These are phyloP conservation scores for Drosophila kepulauana DNA, from an alignment of 1,140 invertebrate genomes.

Conservation along the genomic window DNA sequence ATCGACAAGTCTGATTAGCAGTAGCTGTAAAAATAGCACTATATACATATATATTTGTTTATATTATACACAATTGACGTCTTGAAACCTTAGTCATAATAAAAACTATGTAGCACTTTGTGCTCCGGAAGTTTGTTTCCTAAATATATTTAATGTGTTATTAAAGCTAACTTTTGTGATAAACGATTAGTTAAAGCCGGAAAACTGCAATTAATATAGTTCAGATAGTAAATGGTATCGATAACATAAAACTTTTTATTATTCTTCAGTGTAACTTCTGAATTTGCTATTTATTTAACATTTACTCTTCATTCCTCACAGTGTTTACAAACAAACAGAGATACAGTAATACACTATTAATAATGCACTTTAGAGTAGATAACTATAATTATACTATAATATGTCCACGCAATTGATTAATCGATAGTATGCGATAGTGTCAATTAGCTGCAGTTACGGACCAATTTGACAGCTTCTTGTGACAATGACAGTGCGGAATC, in stretches of 20 bases:
- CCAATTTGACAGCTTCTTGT: slow-evolving; percentile 11
- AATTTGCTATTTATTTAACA: no score
- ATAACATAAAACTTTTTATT: no score
- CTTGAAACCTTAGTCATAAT: background rate
- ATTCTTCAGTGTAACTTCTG: no score
- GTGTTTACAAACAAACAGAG: no score
- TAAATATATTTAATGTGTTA: no score
- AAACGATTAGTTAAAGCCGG: background rate
- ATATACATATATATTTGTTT: slow-evolving; percentile 1
- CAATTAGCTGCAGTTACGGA: slow-evolving; percentile 26
- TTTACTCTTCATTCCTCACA: no score
- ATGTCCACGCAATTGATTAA: background rate
- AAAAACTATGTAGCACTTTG: background rate
- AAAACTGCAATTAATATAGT: no score
- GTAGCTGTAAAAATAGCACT: background rate
- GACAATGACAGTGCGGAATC: slow-evolving; percentile 11
- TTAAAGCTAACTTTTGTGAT: background rate
- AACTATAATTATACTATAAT: background rate
- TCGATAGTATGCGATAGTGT: background rate
- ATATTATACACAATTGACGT: background rate
- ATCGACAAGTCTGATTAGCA: slow-evolving; percentile 15
- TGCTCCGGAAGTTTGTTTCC: slow-evolving; percentile 8
- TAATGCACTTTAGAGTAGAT: background rate
- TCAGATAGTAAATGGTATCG: no score
- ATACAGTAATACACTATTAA: no score